Conservation (phyloP, 2,113 vertebrate species). For the Hepsetus odoe region DNA sequence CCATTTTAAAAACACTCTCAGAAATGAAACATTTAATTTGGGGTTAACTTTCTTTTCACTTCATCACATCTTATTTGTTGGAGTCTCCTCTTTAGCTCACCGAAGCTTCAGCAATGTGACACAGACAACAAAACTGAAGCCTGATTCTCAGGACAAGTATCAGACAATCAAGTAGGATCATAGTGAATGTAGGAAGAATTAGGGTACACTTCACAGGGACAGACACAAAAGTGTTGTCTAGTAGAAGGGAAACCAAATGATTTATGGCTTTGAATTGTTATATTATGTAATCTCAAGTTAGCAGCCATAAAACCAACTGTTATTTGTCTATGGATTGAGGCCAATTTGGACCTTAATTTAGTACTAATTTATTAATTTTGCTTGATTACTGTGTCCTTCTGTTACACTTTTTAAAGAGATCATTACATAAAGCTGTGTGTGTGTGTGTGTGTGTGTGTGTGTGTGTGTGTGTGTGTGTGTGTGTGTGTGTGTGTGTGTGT, state of each 20-base stretch:
- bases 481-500: no score
- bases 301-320: neutral
- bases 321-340: neutral
- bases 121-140: no score
- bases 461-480: slow-evolving; percentile 61
- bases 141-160: no score
- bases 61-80: slow-evolving; percentile 2
- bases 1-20: no score
- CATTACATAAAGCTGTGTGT: slow-evolving; percentile 48
- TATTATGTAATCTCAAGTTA: no score
- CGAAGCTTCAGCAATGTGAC: no score
- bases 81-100: slow-evolving; percentile 28
- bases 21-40: no score
- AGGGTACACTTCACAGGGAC: no score
- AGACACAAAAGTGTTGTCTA: slow-evolving; percentile 37
- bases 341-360: neutral
- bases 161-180: no score
- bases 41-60: slow-evolving; percentile 32
- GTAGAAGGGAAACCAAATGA: slow-evolving; percentile 31
- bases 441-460: slow-evolving; percentile 61
- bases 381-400: neutral
- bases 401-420: neutral
- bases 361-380: neutral
- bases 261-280: slow-evolving; percentile 16
- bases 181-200: no score